phyloP scores from a whole-genome alignment of 2,888 invertebrate species.

The Sinohyriopsis cumingii region DNA sequence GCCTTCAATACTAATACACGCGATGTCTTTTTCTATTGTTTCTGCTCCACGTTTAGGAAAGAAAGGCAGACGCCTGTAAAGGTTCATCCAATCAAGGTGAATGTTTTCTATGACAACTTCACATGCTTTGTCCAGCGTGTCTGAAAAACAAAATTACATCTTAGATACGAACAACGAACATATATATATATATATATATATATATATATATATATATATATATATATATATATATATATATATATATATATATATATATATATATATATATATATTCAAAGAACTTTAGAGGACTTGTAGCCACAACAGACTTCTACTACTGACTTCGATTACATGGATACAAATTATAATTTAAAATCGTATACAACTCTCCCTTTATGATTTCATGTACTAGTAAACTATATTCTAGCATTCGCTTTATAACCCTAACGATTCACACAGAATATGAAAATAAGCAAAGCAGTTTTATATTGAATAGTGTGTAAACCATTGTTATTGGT shows the following conservation, averaged over 20 bases:
- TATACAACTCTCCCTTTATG: no score
- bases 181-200: not conserved
- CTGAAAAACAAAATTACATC: constrained; percentile 32
- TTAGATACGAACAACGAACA: not conserved
- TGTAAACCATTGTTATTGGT: no score
- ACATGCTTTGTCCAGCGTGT: constrained; percentile 58
- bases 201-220: not conserved
- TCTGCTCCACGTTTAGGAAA: constrained; percentile 58
- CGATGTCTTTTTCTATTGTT: constrained; percentile 62
- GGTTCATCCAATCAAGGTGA: constrained; percentile 59
- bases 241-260: not conserved
- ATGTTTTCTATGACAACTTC: constrained; percentile 46
- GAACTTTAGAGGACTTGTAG: no score
- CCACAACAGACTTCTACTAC: no score
- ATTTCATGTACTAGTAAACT: no score
- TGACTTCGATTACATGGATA: no score
- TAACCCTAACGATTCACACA: no score
- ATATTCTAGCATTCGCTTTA: no score
- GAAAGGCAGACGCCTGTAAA: constrained; percentile 64
- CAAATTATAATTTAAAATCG: no score
- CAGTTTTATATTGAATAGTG: no score
- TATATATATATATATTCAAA: not conserved
- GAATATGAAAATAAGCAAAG: no score
- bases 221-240: no score
- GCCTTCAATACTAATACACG: constrained; percentile 44